A percentile compares a stretch with the other conserved stretches of the same genome.
Evolutionary conservation across 2,888 invertebrate species (phyloP).

Genomic region (Epicampocera succincta): DNA sequence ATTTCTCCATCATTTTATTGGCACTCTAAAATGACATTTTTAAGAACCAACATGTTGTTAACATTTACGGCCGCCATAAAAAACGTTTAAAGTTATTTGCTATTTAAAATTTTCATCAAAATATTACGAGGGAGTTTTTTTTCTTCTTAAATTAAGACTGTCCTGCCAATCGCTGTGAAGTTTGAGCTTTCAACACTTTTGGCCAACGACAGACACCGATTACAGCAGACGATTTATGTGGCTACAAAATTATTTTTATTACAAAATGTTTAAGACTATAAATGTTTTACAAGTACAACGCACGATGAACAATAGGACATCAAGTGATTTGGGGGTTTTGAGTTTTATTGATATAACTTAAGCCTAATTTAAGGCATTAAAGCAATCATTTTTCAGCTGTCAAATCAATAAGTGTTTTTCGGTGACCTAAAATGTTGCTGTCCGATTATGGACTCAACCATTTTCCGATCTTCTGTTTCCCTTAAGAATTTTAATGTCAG

Average conservation of each 20-base stretch:
- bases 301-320: neutral
- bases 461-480: too few species aligned
- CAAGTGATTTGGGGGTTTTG: neutral
- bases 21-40: slow-evolving; percentile 62
- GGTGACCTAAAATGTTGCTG: too few species aligned
- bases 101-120: slow-evolving; percentile 29
- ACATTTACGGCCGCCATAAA: slow-evolving; percentile 58
- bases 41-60: slow-evolving; percentile 54
- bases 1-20: slow-evolving; percentile 64
- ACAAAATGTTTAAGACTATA: neutral
- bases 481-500: too few species aligned
- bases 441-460: too few species aligned
- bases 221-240: slow-evolving; percentile 27
- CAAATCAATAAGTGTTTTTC: too few species aligned
- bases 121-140: slow-evolving; percentile 6
- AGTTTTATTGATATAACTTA: too few species aligned
- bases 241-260: slow-evolving; percentile 4
- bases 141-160: slow-evolving; percentile 1
- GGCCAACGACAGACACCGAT: slow-evolving; percentile 5
- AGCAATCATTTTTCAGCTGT: too few species aligned
- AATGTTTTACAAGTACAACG: neutral
- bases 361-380: too few species aligned
- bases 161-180: slow-evolving; percentile 46
- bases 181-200: slow-evolving; percentile 50
- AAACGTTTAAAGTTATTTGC: slow-evolving; percentile 40